A percentile compares a stretch with the other conserved stretches of the same genome.
Conservation (phyloP, 2,888 invertebrate species). For the Chelonus formosanus region DNA sequence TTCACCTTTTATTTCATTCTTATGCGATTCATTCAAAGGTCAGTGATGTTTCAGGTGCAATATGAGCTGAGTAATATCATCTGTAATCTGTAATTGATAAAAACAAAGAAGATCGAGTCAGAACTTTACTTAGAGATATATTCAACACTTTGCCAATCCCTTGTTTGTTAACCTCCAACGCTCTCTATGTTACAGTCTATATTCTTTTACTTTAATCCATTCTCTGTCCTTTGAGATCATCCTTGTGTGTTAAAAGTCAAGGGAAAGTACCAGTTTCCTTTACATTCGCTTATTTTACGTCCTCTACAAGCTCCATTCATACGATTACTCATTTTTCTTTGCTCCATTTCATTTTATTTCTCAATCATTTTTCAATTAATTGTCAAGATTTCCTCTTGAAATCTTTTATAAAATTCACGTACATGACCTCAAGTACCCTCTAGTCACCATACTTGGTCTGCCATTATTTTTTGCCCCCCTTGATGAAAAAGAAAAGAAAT, state of each 20-base stretch:
- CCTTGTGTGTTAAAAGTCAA: conserved; percentile 17
- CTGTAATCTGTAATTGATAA: conserved; percentile 6
- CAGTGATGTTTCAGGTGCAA: conserved; percentile 7
- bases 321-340: no score
- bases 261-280: conserved; percentile 7
- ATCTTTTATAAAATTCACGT: neutral
- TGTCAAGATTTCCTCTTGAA: conserved; percentile 1
- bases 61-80: neutral
- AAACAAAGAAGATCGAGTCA: conserved; percentile 15
- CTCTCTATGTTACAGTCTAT: neutral
- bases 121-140: no score
- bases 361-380: neutral
- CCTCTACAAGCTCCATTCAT: conserved; percentile 4
- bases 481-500: conserved; percentile 19
- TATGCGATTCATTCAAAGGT: conserved; percentile 10
- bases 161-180: conserved; percentile 9
- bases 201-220: conserved; percentile 6
- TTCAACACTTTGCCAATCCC: conserved; percentile 10
- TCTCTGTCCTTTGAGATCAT: conserved; percentile 18
- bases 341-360: no score
- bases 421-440: neutral
- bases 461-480: neutral
- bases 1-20: conserved; percentile 8
- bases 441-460: no score
- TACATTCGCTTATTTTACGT: neutral